These are phyloP conservation scores for Melanotaenia nigrans DNA, from an alignment of 2,797 vertebrate genomes.

Conservation along the genomic window DNA sequence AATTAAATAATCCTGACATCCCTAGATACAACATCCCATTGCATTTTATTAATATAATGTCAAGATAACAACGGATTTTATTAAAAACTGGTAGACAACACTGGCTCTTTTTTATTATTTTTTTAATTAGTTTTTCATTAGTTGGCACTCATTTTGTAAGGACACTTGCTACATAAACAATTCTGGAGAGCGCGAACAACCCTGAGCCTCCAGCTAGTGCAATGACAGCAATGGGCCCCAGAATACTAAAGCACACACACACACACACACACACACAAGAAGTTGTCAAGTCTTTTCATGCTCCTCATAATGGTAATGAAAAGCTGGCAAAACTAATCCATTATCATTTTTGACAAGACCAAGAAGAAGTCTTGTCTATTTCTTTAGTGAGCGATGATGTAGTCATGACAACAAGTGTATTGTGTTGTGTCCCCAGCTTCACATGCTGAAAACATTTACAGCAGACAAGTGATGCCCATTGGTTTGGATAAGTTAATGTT, in stretches of 20 bases:
- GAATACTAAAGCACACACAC: neutral
- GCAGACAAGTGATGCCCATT: neutral
- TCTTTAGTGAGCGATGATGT: slow-evolving; percentile 6
- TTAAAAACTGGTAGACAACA: neutral
- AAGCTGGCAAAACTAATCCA: slow-evolving; percentile 3
- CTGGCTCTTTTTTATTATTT: neutral
- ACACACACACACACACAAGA: neutral
- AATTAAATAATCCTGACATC: too few species aligned
- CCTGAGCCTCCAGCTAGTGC: neutral
- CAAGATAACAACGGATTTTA: neutral
- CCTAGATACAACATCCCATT: neutral
- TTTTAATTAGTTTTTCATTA: too few species aligned
- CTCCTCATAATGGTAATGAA: neutral
- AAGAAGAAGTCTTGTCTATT: slow-evolving; percentile 18
- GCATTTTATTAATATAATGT: neutral
- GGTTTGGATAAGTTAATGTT: slow-evolving; percentile 9
- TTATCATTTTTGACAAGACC: slow-evolving; percentile 13
- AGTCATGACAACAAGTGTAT: neutral
- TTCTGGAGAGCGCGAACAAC: neutral
- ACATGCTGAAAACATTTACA: slow-evolving; percentile 1
- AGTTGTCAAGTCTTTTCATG: slow-evolving; percentile 1
- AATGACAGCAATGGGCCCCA: neutral
- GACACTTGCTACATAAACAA: neutral
- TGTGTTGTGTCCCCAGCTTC: neutral
- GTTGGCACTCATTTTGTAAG: neutral